Evolutionary conservation across 2,888 invertebrate genomes (phyloP).

Genomic region (Amphipoea oculea): DNA sequence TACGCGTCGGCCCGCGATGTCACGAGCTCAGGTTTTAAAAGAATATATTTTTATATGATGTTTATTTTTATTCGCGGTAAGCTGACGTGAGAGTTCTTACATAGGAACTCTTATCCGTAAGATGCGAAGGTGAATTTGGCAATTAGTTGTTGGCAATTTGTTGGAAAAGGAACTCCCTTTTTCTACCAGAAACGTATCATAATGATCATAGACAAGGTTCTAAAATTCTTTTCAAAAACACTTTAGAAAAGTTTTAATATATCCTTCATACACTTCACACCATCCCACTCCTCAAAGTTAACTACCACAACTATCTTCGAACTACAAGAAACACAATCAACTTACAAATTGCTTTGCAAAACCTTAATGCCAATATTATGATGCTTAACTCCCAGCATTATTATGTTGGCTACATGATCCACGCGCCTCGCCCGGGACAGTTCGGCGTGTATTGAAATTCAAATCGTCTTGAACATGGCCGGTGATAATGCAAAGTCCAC

Average conservation of each 20-base stretch:
- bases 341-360: slow-evolving; percentile 51
- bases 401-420: slow-evolving; percentile 57
- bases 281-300: neutral
- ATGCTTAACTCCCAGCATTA: slow-evolving; percentile 52
- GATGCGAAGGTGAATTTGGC: slow-evolving; percentile 4
- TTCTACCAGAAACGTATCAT: neutral
- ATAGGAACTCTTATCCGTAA: neutral
- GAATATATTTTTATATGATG: slow-evolving; percentile 52
- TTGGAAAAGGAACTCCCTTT: neutral
- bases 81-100: slow-evolving; percentile 38
- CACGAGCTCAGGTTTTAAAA: slow-evolving; percentile 47
- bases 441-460: slow-evolving; percentile 76
- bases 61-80: slow-evolving; percentile 56
- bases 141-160: slow-evolving; percentile 12
- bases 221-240: neutral
- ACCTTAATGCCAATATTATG: slow-evolving; percentile 57
- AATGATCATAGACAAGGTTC: neutral
- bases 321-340: slow-evolving; percentile 38
- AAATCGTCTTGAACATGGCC: slow-evolving; percentile 73
- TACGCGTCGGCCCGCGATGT: slow-evolving; percentile 61
- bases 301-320: slow-evolving; percentile 10
- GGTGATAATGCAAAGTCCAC: slow-evolving; percentile 74
- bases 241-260: neutral
- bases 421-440: slow-evolving; percentile 43
- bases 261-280: neutral